Evolutionary conservation across 2,113 vertebrate species (phyloP), one percentile per base, ranked within the genome.

Genomic region (Xiphias gladius): DNA sequence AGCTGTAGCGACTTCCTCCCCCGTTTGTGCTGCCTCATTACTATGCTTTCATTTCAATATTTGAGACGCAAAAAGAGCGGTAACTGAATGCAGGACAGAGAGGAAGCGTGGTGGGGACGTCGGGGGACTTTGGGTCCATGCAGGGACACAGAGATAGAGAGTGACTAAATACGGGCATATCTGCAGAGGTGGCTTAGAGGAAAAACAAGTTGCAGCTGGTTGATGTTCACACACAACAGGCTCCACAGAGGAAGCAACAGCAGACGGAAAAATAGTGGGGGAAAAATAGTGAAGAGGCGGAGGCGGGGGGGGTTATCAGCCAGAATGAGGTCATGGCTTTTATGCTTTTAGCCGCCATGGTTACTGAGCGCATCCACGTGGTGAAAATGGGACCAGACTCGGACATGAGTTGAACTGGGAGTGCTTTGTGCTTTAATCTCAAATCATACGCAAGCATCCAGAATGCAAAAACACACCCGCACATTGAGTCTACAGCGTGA

Each of bases 141-240:
- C 67, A 52, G 71, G 69, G 82, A 63, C 61, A 58, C 58, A 32
- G 39, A 73, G 43, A 76, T 26, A 69, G 67, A 76, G 32, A 71
- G 61, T 83, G 85, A 91, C 89, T 89, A 90, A 90, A 92, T 92
- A 84, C 84, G 79, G 88, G 89, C 90, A 88, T 85, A 64, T 91
- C 65, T 77, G 77, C 86, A 84, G 86, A 78, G 84, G 82, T 70
- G 88, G 83, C 78, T 73, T 64, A 28, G 39, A 73, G 69, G 88
- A 86, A 92, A n/a, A 90, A 92, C 91, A 91, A 89, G 86, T 59
- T 83, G 83, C 94, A 91, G 91, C 93, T 94, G 91, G 85, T 84
- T 69, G 30, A 65, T 19, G 32, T 82, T 90, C 87, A 86, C 85
- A 86, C 85, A 93, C 84, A 86, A 86, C 65, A 74, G 87, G 76